phyloP scores from a whole-genome alignment of 2,888 invertebrate species.

The Lepeophtheirus nordmannii region DNA sequence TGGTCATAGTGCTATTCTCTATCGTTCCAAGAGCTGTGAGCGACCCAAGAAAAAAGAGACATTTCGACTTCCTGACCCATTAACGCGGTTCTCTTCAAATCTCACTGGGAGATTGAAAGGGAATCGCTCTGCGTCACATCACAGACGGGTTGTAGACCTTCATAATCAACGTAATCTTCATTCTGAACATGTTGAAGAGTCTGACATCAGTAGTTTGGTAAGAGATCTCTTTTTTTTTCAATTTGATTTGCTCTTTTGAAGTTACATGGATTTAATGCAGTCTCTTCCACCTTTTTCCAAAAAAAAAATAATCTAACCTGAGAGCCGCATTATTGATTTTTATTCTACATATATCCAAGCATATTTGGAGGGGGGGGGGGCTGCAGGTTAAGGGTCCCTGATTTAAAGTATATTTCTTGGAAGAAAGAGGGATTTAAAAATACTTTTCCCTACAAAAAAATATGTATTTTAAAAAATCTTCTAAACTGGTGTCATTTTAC shows the following conservation, averaged over 20 bases:
- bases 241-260: background rate
- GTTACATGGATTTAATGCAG: too few species aligned
- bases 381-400: too few species aligned
- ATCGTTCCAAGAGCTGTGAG: slow-evolving; percentile 17
- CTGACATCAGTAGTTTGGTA: background rate
- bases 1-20: background rate
- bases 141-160: background rate
- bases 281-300: too few species aligned
- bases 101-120: slow-evolving; percentile 5
- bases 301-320: too few species aligned
- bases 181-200: background rate
- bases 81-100: slow-evolving; percentile 9
- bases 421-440: too few species aligned
- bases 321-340: too few species aligned
- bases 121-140: background rate
- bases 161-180: slow-evolving; percentile 4
- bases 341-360: too few species aligned
- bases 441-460: too few species aligned
- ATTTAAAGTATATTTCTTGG: too few species aligned
- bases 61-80: background rate
- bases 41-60: slow-evolving; percentile 15
- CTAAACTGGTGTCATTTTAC: too few species aligned
- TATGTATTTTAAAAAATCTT: too few species aligned
- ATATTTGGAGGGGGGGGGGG: too few species aligned
- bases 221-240: background rate